phyloP scores from a whole-genome alignment of 2,888 invertebrate genomes.

The Molanna angustata region DNA sequence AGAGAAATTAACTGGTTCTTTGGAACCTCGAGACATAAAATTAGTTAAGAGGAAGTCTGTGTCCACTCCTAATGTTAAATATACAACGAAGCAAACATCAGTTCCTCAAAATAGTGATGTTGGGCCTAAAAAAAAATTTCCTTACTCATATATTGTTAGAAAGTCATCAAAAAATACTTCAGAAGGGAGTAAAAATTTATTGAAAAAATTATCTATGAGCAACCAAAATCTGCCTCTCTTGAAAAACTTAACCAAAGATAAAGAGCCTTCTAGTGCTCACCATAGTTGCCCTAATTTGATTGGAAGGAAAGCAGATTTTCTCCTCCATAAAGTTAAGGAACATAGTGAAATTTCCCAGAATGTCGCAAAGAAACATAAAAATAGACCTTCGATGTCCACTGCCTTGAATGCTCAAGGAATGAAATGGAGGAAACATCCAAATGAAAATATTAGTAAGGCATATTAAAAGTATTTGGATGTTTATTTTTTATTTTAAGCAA shows the following conservation, averaged over 20 bases:
- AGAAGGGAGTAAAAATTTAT: background rate
- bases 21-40: constrained; percentile 37
- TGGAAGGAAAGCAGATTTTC: no score
- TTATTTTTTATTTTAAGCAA: constrained; percentile 1
- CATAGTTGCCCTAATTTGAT: constrained; percentile 31
- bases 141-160: constrained; percentile 44
- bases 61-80: constrained; percentile 31
- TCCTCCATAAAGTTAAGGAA: no score
- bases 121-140: constrained; percentile 40
- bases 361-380: constrained; percentile 1
- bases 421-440: constrained; percentile 18
- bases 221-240: constrained; percentile 40
- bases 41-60: constrained; percentile 35
- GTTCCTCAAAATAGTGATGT: background rate
- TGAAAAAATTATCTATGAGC: constrained; percentile 37
- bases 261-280: constrained; percentile 18
- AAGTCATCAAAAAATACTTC: constrained; percentile 26
- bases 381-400: background rate
- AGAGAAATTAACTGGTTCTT: constrained; percentile 39
- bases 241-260: constrained; percentile 31
- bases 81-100: constrained; percentile 26
- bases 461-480: background rate
- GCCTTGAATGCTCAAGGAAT: background rate
- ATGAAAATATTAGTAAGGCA: constrained; percentile 29
- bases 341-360: no score